Percentiles rank a stretch among this genome's conserved stretches.
Conservation (phyloP, 2,797 vertebrate genomes). For the Rousettus madagascariensis region DNA sequence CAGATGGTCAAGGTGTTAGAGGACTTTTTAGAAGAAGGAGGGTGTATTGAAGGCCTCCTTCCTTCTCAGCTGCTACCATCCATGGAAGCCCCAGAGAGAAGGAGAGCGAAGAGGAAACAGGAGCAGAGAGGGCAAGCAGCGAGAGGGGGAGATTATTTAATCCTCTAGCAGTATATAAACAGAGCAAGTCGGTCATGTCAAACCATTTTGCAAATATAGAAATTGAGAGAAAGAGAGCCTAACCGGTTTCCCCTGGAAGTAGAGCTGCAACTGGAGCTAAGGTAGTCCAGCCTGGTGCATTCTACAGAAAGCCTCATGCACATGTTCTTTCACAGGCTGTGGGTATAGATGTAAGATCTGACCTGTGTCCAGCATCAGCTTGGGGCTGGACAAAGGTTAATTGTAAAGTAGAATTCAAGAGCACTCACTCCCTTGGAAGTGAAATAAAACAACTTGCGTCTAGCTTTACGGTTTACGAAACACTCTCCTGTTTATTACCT, state of each 20-base stretch:
- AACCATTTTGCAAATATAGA: not conserved
- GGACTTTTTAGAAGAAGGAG: not conserved
- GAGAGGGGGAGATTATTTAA: not conserved
- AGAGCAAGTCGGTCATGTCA: not conserved
- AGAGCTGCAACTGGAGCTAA: not conserved
- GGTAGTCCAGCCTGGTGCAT: fast-evolving
- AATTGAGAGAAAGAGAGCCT: not conserved
- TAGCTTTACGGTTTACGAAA: conserved; percentile 28
- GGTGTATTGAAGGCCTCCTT: not conserved
- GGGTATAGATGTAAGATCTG: not conserved
- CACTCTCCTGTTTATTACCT: not conserved
- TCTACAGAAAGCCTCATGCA: not conserved
- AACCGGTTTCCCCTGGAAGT: not conserved
- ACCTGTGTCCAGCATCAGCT: not conserved
- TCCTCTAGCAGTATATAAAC: not conserved
- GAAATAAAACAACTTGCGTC: not conserved
- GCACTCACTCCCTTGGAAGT: not conserved
- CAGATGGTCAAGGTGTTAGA: not conserved
- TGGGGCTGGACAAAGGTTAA: not conserved
- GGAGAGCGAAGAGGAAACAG: not conserved
- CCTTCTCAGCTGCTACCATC: not conserved
- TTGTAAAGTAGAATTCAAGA: not conserved
- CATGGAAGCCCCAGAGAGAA: not conserved
- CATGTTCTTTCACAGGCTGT: not conserved
- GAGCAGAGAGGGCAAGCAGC: not conserved